Evolutionary conservation across 1,140 invertebrate species (phyloP).

Genomic region (Musca domestica): DNA sequence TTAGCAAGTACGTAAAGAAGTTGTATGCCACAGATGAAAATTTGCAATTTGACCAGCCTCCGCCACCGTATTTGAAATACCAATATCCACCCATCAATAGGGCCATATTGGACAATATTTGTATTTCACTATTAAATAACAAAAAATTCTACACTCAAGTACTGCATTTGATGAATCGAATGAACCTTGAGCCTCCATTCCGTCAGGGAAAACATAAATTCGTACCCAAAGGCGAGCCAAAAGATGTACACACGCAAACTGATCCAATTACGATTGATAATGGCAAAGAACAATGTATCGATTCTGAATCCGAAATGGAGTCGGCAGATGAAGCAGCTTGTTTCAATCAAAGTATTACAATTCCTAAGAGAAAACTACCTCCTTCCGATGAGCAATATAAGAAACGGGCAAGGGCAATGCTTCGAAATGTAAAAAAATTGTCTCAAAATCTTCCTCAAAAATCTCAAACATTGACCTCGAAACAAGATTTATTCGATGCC

Average conservation of each 20-base stretch:
- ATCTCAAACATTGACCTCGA: not conserved
- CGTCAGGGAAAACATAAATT: not conserved
- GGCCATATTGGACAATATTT: conserved; percentile 75
- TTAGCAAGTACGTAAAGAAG: conserved; percentile 66
- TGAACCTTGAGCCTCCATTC: conserved; percentile 89
- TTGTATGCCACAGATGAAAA: conserved; percentile 69
- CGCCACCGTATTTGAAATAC: conserved; percentile 70
- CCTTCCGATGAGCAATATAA: conserved; percentile 11
- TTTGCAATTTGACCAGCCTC: conserved; percentile 68
- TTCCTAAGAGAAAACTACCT: conserved; percentile 8
- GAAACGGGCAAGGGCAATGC: conserved; percentile 22
- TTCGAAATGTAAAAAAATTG: conserved; percentile 4
- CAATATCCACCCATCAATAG: conserved; percentile 73
- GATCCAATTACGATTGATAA: not conserved
- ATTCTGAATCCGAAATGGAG: conserved; percentile 25
- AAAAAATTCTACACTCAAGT: conserved; percentile 85
- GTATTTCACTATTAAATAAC: conserved; percentile 69
- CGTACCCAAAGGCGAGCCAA: not conserved
- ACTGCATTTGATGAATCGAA: conserved; percentile 93
- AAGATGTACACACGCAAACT: conserved; percentile 23
- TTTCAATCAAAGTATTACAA: too few relatives aligned
- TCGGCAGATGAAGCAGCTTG: conserved; percentile 25
- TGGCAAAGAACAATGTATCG: too few relatives aligned
- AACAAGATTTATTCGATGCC: conserved; percentile 15
- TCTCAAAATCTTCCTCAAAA: not conserved